phyloP scores from a whole-genome alignment of 2,797 vertebrate species.

The Lithobates sylvaticus region DNA sequence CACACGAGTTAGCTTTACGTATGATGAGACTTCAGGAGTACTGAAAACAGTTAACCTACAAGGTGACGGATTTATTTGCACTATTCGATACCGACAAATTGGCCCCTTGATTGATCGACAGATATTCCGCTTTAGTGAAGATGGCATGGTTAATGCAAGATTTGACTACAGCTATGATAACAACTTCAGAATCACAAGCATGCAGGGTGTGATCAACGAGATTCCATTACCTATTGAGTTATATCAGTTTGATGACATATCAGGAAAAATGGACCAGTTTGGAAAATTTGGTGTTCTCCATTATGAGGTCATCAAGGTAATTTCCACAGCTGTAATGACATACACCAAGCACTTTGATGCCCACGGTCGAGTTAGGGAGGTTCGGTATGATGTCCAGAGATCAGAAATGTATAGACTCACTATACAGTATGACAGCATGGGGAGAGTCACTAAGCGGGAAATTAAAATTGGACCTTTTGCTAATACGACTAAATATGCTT shows the following conservation, averaged over 20 bases:
- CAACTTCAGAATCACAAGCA: constrained; percentile 95
- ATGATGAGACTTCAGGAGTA: constrained; percentile 94
- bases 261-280: constrained; percentile 97
- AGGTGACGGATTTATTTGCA: constrained; percentile 97
- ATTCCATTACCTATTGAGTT: constrained; percentile 96
- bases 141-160: constrained; percentile 96
- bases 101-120: constrained; percentile 95
- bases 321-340: constrained; percentile 98
- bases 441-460: constrained; percentile 93
- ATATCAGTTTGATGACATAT: constrained; percentile 98
- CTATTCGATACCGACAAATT: constrained; percentile 95
- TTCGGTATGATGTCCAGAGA: constrained; percentile 97
- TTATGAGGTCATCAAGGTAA: constrained; percentile 99
- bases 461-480: constrained; percentile 97
- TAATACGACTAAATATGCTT: constrained; percentile 95
- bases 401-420: constrained; percentile 98
- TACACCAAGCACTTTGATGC: constrained; percentile 98
- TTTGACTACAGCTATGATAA: constrained; percentile 99
- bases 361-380: constrained; percentile 95
- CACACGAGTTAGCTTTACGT: constrained; percentile 96
- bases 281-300: constrained; percentile 99
- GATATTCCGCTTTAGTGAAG: constrained; percentile 98
- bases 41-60: constrained; percentile 97
- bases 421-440: constrained; percentile 95
- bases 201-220: constrained; percentile 98